Evolutionary conservation across 2,113 vertebrate genomes (phyloP).

Genomic region (Melospiza melodia): DNA sequence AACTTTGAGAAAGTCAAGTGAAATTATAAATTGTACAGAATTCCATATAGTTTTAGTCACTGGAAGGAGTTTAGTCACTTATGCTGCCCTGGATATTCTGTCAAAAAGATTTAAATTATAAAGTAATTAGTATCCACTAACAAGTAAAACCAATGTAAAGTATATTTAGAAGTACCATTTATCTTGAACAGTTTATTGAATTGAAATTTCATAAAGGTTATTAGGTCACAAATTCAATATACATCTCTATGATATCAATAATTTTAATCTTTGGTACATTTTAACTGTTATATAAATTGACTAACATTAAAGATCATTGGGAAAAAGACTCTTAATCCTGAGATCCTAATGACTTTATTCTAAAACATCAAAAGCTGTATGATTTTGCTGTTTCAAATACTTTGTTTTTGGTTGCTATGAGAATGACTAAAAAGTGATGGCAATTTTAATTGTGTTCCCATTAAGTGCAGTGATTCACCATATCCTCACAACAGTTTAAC

Average conservation of each 20-base stretch:
- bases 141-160: neutral
- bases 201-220: neutral
- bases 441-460: neutral
- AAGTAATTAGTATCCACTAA: neutral
- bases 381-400: neutral
- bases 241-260: neutral
- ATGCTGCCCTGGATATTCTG: neutral
- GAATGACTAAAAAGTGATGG: neutral
- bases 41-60: neutral
- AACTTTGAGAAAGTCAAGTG: neutral
- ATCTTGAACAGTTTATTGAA: neutral
- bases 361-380: neutral
- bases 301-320: neutral
- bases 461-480: neutral
- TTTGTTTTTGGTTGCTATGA: neutral
- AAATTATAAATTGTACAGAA: neutral
- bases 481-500: neutral
- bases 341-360: neutral
- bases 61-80: neutral
- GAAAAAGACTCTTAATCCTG: neutral
- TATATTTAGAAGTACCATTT: neutral
- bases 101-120: neutral
- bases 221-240: neutral
- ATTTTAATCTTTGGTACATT: neutral
- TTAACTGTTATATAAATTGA: neutral